Evolutionary conservation across 1,140 invertebrate species (phyloP), one percentile per base, ranked within the genome.

Genomic region (Euwallacea similis): DNA sequence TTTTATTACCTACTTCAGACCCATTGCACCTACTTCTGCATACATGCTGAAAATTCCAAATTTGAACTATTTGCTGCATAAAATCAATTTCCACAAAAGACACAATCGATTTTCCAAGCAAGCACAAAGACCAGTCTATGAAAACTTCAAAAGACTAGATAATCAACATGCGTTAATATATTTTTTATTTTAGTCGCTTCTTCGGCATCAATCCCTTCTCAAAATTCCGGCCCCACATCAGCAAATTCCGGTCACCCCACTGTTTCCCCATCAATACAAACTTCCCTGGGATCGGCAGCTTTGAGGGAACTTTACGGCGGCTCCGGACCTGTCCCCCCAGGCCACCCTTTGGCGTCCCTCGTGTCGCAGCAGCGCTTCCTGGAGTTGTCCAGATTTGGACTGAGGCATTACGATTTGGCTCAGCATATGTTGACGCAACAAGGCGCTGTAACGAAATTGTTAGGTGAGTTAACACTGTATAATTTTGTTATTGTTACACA

Each of bases 361-460:
- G 87, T 90, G 60, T 88, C 88, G 0, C 88, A 90, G 77, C 89
- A 90, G 80, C 84, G 92, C 61, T 87, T 95, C 7, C 82, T 95
- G 66, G 93, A 95, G 79, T 83, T 96, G 41, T 93, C 92, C 46
- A 87, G 93, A 55, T 91, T 93, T 73, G 92, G 92, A 3, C 85
- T 94, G 16, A 82, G 93, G 69, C 93, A 94, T 70, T 96, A 95
- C 81, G 94, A 96, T 82, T 88, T 96, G 76, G 92, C 93, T 4
- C 88, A 94, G 65, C 93, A 95, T 79, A 90, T 96, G 81, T 86
- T 94, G 13, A 91, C 93, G 7, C 93, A 94, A 77, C 93, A 96
- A 83, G 93, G 93, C 71, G 94, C 94, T 79, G 94, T 96, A 73
- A 93, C 91, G 74, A 96, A 96, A 85, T 87, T 97, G 76, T 82